These are phyloP conservation scores for human DNA, from an alignment of 2,113 vertebrate species.

Conservation along the genomic window GRCh38 chr15:25669001-25669500, in stretches of 20 bases:
- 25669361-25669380: background rate
- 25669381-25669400: background rate
- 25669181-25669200: background rate
- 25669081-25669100: background rate
- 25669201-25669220: background rate
- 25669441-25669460: background rate
- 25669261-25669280: background rate
- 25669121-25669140: background rate
- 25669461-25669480: background rate
- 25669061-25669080: background rate
- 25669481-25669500: background rate
- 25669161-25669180: too few relatives aligned
- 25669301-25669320: fast-evolving
- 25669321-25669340: background rate
- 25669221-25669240: background rate
- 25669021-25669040: background rate
- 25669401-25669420: background rate
- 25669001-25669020: background rate
- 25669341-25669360: background rate
- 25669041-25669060: background rate
- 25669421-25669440: fast-evolving
- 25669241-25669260: background rate
- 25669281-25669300: too few relatives aligned
- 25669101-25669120: too few relatives aligned
- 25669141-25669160: background rate